Base-by-base conservation (phyloP, 2,113 vertebrate species). In the Dasyprocta punctata region DNA sequence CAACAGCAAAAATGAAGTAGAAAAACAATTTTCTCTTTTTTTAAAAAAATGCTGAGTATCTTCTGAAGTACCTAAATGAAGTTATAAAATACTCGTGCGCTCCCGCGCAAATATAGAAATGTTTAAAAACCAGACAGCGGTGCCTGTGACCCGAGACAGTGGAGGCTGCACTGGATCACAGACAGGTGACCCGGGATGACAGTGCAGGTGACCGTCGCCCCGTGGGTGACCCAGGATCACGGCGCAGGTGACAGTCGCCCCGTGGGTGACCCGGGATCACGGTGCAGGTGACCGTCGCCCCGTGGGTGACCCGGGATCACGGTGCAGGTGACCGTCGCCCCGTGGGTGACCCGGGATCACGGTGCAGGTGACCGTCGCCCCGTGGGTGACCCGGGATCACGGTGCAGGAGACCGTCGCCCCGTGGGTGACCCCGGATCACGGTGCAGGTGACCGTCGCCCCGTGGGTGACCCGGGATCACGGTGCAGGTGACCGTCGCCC, bases 51-150 rank as follows among this genome's bases (percentile, higher is more conserved):
- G 87, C 41, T 93, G 94, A 78, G 83, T 92, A 89, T 84, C 92
- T 98, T 96, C 95, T 82, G 75, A 94, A 97, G 92, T 97, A 95
- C 80, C 41, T 73, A 88, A 95, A 96, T 92, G 75, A 96, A 94
- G 88, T 95, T 97, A 97, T 92, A 98, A 98, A 97, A 20, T 77
- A 58, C 49, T 80, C 84, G 88, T 52, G 93, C 4, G 0, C 75
- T 93, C 94, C 83, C 69, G 80, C 82, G 86, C 87, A 94, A 78
- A 47, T 89, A 94, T 84, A 98, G 86, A 98, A 98, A 98, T 89
- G 78, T 80, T 93, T 85, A 97, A 77, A 96, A 98, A 96, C 30
- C 82, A 41, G 90, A 26, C 3, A 30, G 20, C 1, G 96, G 97
- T 67, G 85, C 60, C n/a, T 26, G 58, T 2, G 86, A 47, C 63